Conservation (phyloP, 2,888 invertebrate genomes). For the Lochmaea capreae region DNA sequence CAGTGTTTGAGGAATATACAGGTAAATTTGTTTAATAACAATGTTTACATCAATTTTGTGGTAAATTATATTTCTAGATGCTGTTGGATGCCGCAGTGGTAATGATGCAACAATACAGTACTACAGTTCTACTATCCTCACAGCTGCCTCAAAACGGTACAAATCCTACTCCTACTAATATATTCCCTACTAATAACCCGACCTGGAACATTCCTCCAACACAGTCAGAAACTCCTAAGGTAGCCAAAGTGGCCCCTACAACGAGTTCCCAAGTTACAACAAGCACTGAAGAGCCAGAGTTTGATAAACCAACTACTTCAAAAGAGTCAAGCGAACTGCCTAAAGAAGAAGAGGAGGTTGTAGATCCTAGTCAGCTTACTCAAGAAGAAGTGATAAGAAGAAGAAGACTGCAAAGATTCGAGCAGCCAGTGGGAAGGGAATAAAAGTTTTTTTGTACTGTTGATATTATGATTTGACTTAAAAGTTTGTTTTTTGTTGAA, state of each 20-base stretch:
- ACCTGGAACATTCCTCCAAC: constrained; percentile 13
- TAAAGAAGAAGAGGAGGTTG: neutral
- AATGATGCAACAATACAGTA: constrained; percentile 94
- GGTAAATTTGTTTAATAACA: constrained; percentile 49
- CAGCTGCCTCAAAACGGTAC: constrained; percentile 62
- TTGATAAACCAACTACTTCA: constrained; percentile 36
- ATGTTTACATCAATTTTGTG: neutral
- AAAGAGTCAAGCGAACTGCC: constrained; percentile 6
- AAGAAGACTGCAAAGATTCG: constrained; percentile 81
- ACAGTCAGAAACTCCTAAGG: constrained; percentile 35
- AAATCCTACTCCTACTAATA: constrained; percentile 6
- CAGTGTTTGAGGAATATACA: constrained; percentile 80
- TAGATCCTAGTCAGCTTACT: constrained; percentile 30
- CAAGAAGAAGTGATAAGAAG: constrained; percentile 79
- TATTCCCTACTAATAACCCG: constrained; percentile 10
- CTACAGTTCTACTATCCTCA: constrained; percentile 69
- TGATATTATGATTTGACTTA: constrained; percentile 22
- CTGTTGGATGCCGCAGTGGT: constrained; percentile 93
- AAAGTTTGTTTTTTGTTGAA: constrained; percentile 20
- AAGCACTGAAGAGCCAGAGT: constrained; percentile 13
- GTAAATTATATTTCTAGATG: constrained; percentile 61
- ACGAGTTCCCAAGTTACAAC: constrained; percentile 34
- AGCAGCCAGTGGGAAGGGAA: constrained; percentile 29
- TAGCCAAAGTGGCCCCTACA: constrained; percentile 41
- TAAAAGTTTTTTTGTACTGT: constrained; percentile 24